Evolutionary conservation across 1,140 invertebrate genomes (phyloP), one percentile per base, ranked within the genome.

Genomic region (Steinernema khuongi): DNA sequence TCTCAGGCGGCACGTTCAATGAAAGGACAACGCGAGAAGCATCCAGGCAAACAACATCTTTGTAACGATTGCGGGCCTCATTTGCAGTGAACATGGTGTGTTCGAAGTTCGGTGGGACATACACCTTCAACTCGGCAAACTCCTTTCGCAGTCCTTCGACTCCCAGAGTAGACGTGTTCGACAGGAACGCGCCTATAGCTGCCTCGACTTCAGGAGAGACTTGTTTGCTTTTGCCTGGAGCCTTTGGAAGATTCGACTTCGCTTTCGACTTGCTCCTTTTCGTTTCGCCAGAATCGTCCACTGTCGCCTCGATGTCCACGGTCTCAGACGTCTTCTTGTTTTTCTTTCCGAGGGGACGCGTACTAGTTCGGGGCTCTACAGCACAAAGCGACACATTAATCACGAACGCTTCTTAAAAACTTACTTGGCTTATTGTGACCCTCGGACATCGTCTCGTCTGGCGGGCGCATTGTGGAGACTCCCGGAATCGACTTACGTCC

Each of bases 51-150:
- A 74, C 30, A 1, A 77, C 72, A 36, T 77, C 79, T 28, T 77
- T 69, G 71, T 80, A 80, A 1, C 79, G 74, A 67, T 80, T 80
- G 18, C 76, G 67, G 1, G 73, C 60, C 29, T 33, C 44, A 68
- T 79, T 81, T 1, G 17, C n/a, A 1, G 70, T 70, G 70, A 72
- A 72, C 31, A 19, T 7, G 28, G 22, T 77, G 28, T 19, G 30
- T 11, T 73, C 68, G 36, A 19, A 32, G 26, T 73, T 32, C 1
- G 72, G 72, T 1, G 72, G 28, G 17, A 67, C 32, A 30, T 70
- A 73, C 7, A 17, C 41, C 29, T 73, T 73, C 18, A 73, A 22
- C 26, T 73, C 72, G 68, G 50, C 72, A 29, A 73, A 73, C 71
- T 73, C 72, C 68, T 73, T 73, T 19, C 72, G 67, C 1, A 73